These are phyloP conservation scores for Agonopterix alstromeriana DNA, from an alignment of 2,888 invertebrate species.

Conservation along the genomic window DNA sequence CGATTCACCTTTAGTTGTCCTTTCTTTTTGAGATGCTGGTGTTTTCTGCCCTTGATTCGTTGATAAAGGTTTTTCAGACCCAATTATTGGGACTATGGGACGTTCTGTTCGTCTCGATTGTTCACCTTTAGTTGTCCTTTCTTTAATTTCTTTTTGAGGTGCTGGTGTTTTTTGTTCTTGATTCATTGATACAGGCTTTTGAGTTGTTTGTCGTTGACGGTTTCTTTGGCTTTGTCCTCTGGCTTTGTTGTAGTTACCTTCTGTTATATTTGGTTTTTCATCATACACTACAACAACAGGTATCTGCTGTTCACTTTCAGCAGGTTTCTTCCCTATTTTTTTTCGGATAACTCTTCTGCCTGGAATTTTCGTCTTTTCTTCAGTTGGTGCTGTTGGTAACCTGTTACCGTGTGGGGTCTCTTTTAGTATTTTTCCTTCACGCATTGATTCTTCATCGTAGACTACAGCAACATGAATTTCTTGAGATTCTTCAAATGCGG, in stretches of 20 bases:
- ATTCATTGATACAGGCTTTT: too few relatives aligned
- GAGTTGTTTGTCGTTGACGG: too few relatives aligned
- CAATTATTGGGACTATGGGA: too few relatives aligned
- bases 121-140: too few relatives aligned
- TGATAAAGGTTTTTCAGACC: too few relatives aligned
- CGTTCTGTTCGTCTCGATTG: too few relatives aligned
- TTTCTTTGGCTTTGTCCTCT: conserved; percentile 3
- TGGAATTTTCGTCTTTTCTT: not conserved
- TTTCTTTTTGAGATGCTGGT: not conserved
- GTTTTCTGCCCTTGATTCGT: too few relatives aligned
- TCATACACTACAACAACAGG: conserved; percentile 27
- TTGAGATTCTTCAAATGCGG: conserved; percentile 23
- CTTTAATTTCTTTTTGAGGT: too few relatives aligned
- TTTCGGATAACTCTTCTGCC: not conserved
- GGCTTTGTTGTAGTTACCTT: not conserved
- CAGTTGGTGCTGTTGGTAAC: not conserved
- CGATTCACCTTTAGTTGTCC: conserved; percentile 1
- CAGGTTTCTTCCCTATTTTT: not conserved
- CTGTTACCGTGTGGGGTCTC: not conserved
- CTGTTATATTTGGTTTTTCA: conserved; percentile 9
- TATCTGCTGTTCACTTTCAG: conserved; percentile 16
- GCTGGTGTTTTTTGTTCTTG: too few relatives aligned
- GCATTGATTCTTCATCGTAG: conserved; percentile 15
- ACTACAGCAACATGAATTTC: conserved; percentile 27
- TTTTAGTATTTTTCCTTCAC: conserved; percentile 7